Conservation (phyloP, 2,113 vertebrate genomes). For the Tichodroma muraria region DNA sequence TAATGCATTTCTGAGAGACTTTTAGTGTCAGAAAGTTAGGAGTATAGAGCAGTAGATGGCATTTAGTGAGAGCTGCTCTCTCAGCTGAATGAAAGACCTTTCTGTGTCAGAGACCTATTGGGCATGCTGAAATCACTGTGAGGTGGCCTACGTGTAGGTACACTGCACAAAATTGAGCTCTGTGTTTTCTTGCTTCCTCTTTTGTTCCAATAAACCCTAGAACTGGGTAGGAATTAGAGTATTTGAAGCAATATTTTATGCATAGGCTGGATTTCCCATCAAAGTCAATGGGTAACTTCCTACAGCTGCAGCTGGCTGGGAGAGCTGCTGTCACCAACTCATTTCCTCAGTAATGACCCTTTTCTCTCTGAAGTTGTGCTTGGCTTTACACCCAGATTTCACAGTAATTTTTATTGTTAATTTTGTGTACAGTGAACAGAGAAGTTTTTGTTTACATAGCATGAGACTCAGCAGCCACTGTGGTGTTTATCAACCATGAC, state of each 20-base stretch:
- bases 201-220: background rate
- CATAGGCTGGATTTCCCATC: background rate
- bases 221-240: background rate
- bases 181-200: background rate
- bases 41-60: background rate
- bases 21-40: background rate
- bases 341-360: background rate
- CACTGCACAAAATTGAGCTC: background rate
- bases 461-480: slow-evolving; percentile 19
- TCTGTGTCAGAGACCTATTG: background rate
- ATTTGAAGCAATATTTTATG: background rate
- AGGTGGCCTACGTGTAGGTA: background rate
- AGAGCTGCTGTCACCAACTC: background rate
- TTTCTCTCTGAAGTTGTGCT: background rate
- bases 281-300: background rate
- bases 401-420: slow-evolving; percentile 47
- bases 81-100: background rate
- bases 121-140: background rate
- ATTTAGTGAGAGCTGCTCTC: background rate
- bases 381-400: background rate
- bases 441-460: slow-evolving; percentile 43
- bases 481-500: slow-evolving; percentile 34
- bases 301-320: background rate
- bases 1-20: background rate
- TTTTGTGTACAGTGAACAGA: slow-evolving; percentile 20